Conservation (phyloP, 1,140 invertebrate species). For the Nebria ingens region DNA sequence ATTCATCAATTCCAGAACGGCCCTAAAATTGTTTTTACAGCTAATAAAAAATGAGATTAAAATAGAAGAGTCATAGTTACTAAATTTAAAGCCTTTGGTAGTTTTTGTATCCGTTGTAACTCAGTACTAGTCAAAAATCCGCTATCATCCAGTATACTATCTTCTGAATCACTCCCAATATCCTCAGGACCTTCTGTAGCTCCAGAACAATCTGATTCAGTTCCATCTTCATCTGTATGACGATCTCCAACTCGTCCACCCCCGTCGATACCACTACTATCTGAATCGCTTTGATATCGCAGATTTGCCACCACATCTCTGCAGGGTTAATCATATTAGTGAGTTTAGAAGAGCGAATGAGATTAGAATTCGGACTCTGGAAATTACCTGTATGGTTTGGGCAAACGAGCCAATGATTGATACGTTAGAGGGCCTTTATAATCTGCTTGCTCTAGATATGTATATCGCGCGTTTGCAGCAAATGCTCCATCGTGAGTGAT, state of each 20-base stretch:
- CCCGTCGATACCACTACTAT: slow-evolving; percentile 41
- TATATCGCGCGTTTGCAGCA: slow-evolving; percentile 61
- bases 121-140: slow-evolving; percentile 41
- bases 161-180: slow-evolving; percentile 39
- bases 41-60: slow-evolving; percentile 9
- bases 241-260: slow-evolving; percentile 31
- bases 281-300: slow-evolving; percentile 33
- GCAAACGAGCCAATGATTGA: slow-evolving; percentile 67
- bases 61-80: slow-evolving; percentile 25
- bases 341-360: too few relatives aligned
- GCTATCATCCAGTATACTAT: slow-evolving; percentile 39
- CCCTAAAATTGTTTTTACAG: slow-evolving; percentile 27
- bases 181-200: slow-evolving; percentile 64
- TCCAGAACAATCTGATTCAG: slow-evolving; percentile 52
- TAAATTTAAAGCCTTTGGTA: slow-evolving; percentile 50
- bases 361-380: too few relatives aligned
- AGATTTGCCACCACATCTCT: slow-evolving; percentile 44
- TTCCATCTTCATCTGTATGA: slow-evolving; percentile 41
- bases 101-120: slow-evolving; percentile 46
- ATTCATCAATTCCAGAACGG: slow-evolving; percentile 48
- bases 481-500: slow-evolving; percentile 46
- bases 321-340: slow-evolving; percentile 13
- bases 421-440: slow-evolving; percentile 76
- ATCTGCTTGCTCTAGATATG: slow-evolving; percentile 64
- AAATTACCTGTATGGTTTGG: slow-evolving; percentile 67